phyloP scores from a whole-genome alignment of 2,888 invertebrate species.

The Caenorhabditis sp. region DNA sequence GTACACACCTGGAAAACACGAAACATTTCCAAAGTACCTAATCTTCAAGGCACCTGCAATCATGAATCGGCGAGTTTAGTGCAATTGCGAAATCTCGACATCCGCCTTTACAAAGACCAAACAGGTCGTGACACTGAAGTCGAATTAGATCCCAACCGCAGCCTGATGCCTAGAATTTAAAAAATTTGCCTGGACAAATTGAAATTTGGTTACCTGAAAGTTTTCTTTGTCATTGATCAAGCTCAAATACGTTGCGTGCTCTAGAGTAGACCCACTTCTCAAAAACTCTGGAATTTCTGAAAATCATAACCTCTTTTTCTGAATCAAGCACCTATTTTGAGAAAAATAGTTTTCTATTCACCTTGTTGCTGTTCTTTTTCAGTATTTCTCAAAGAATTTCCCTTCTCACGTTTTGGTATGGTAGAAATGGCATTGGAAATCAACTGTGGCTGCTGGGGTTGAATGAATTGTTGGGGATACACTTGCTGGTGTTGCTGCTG shows the following conservation, averaged over 20 bases:
- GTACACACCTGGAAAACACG: conserved; percentile 41
- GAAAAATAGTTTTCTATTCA: not conserved
- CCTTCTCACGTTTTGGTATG: conserved; percentile 13
- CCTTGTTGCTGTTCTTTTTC: conserved; percentile 3
- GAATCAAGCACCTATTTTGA: not conserved
- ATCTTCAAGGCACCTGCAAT: conserved; percentile 36
- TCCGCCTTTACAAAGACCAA: conserved; percentile 59
- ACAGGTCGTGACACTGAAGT: conserved; percentile 50
- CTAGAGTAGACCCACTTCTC: conserved; percentile 15
- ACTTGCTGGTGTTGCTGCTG: not conserved
- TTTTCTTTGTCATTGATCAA: conserved; percentile 62
- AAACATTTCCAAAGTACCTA: not conserved
- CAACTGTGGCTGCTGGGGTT: not conserved
- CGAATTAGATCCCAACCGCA: conserved; percentile 62
- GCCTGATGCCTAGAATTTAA: conserved; percentile 50
- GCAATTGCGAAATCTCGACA: conserved; percentile 59
- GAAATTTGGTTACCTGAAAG: conserved; percentile 37
- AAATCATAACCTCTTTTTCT: not conserved
- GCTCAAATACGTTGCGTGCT: conserved; percentile 52
- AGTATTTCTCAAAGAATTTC: not conserved
- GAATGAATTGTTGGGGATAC: not conserved
- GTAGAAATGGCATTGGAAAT: not conserved
- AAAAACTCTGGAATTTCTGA: conserved; percentile 35
- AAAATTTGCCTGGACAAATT: too few species aligned
- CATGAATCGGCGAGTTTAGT: conserved; percentile 47